phyloP scores from a whole-genome alignment of 2,113 vertebrate genomes.

The Daphoenositta chrysoptera region DNA sequence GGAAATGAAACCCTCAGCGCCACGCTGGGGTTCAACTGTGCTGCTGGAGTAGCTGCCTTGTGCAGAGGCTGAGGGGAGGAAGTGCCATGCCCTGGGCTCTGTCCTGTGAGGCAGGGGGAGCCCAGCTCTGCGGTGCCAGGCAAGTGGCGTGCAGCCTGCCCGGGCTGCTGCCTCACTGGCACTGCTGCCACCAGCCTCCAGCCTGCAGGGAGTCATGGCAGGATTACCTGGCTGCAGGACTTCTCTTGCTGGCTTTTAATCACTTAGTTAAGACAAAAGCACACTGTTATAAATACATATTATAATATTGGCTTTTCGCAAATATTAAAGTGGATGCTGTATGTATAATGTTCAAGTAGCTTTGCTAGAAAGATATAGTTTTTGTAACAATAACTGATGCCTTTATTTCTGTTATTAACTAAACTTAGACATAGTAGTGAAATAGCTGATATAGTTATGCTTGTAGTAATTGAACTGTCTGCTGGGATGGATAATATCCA shows the following conservation, averaged over 20 bases:
- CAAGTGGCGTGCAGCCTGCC: accelerated
- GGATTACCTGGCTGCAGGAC: not conserved
- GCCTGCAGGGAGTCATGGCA: accelerated
- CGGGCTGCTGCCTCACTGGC: not conserved
- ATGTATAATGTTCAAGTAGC: too few species aligned
- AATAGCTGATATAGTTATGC: too few species aligned
- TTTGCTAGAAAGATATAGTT: too few species aligned
- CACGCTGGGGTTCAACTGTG: not conserved
- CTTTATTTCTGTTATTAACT: too few species aligned
- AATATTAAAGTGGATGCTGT: too few species aligned
- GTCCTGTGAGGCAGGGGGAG: not conserved
- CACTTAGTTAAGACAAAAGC: not conserved
- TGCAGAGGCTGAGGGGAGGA: not conserved
- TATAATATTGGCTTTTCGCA: too few species aligned
- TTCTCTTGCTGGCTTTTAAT: not conserved
- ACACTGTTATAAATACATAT: too few species aligned
- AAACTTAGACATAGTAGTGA: too few species aligned
- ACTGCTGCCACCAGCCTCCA: accelerated
- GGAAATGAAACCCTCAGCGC: not conserved
- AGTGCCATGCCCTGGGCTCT: not conserved
- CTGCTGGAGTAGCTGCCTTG: not conserved
- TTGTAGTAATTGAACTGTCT: too few species aligned
- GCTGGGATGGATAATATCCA: too few species aligned
- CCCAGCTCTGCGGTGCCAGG: accelerated
- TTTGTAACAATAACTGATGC: too few species aligned